A percentile compares a stretch with the other conserved stretches of the same genome.
Evolutionary conservation across 2,888 invertebrate genomes (phyloP).

Genomic region (Hyles lineata): DNA sequence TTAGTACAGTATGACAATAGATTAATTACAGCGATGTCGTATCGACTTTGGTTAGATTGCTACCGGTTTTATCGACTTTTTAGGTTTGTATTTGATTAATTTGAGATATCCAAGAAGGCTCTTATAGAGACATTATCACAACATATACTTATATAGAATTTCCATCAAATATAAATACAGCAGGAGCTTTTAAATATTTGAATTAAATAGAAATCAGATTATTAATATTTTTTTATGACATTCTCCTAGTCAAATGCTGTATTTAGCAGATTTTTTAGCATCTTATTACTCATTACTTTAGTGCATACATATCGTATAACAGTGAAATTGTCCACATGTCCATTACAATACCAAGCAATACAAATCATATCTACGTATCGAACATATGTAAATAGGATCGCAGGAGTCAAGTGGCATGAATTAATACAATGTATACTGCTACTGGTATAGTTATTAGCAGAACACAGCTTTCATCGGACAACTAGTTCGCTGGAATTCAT

Average conservation of each 20-base stretch:
- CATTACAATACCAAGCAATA: too few species aligned
- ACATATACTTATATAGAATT: too few species aligned
- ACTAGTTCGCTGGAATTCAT: slow-evolving; percentile 71
- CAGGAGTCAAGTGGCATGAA: background rate
- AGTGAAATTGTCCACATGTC: too few species aligned
- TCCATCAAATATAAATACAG: too few species aligned
- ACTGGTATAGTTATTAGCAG: slow-evolving; percentile 65
- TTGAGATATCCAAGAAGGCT: background rate
- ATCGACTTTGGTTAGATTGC: background rate
- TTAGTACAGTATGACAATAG: background rate
- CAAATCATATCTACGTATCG: background rate
- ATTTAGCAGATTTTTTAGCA: too few species aligned
- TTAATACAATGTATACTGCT: slow-evolving; percentile 39
- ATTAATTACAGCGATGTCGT: background rate
- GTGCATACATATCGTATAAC: too few species aligned
- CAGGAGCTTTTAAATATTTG: too few species aligned
- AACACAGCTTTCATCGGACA: slow-evolving; percentile 68
- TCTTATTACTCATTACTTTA: too few species aligned
- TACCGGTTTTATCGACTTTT: background rate
- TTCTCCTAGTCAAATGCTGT: too few species aligned
- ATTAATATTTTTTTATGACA: too few species aligned
- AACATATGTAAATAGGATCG: slow-evolving; percentile 10
- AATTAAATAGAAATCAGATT: too few species aligned
- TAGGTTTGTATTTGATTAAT: background rate
- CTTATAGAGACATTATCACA: too few species aligned